Base-by-base conservation (phyloP, 1,140 invertebrate genomes). In the Papilio dardanus region DNA sequence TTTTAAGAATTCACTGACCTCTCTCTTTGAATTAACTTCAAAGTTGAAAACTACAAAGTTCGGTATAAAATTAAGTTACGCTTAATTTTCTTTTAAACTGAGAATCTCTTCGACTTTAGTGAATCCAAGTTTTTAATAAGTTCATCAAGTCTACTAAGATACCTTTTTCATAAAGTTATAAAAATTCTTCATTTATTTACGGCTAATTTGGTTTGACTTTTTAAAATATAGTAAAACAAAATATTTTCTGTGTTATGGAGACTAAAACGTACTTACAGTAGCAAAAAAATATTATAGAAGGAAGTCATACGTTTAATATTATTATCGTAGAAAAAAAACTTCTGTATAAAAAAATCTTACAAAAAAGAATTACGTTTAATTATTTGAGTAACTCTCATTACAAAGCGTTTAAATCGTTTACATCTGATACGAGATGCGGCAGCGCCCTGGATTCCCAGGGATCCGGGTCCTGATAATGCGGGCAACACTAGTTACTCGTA, bases 331-430 rank as follows among this genome's bases (percentile, higher is more conserved):
- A 21, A 16, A 0, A 10, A 16, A 14, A 50, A 16, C 8, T 54
- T 54, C 12, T n/a, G 0, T 54, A n/a, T n/a, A n/a, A n/a, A n/a
- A n/a, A n/a, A n/a, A n/a, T 58, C 10, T 58, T 58, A 28, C 1
- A 24, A 50, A 50, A 50, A 58, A 58, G 19, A 24, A 16, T 42
- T 42, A 58, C 50, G 10, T 24, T 58, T 58, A 58, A 58, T 58
- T 58, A 58, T 58, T 62, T 28, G 21, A 24, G 24, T 28, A 62
- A 30, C 54, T 3, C 24, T 62, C 21, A 62, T 28, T 24, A 62
- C 24, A 62, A 62, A 62, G 24, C 54, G 54, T 62, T 62, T 62
- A 62, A 62, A 62, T 62, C 54, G 24, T 62, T 28, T 62, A 62
- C 54, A 62, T 62, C 54, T 62, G 12, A 62, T 28, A 62, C 28